Percentiles rank a stretch among this genome's conserved stretches.
These are phyloP conservation scores for Achlya flavicornis DNA, from an alignment of 2,888 invertebrate species.

Conservation along the genomic window DNA sequence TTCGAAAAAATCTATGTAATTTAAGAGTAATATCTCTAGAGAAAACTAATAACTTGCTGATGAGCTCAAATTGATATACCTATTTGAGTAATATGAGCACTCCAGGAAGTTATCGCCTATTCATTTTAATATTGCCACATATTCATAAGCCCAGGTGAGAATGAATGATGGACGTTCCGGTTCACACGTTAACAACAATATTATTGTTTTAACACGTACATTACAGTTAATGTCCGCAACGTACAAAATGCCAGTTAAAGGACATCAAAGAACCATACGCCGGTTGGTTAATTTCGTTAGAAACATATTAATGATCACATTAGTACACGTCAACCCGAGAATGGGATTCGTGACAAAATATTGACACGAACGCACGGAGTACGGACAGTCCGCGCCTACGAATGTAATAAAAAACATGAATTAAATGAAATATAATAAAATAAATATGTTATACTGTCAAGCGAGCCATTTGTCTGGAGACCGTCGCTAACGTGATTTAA, in stretches of 20 bases:
- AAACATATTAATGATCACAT: constrained; percentile 77
- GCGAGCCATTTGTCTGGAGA: constrained; percentile 69
- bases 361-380: constrained; percentile 69
- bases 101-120: not conserved
- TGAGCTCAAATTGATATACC: not conserved
- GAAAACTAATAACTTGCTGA: not conserved
- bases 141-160: constrained; percentile 29
- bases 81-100: not conserved
- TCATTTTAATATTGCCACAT: not conserved
- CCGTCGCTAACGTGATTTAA: constrained; percentile 76
- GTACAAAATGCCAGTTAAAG: constrained; percentile 47
- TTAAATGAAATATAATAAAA: constrained; percentile 65
- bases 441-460: constrained; percentile 66
- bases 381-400: constrained; percentile 38
- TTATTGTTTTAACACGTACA: constrained; percentile 56
- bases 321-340: constrained; percentile 71
- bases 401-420: constrained; percentile 59
- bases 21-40: too few species aligned
- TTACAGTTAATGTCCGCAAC: constrained; percentile 40
- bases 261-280: constrained; percentile 66
- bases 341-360: constrained; percentile 82
- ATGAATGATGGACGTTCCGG: constrained; percentile 37
- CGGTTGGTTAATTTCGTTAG: constrained; percentile 74
- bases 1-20: too few species aligned
- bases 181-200: constrained; percentile 48